phyloP scores from a whole-genome alignment of 2,797 vertebrate species.

The Cetoscarus ocellatus region DNA sequence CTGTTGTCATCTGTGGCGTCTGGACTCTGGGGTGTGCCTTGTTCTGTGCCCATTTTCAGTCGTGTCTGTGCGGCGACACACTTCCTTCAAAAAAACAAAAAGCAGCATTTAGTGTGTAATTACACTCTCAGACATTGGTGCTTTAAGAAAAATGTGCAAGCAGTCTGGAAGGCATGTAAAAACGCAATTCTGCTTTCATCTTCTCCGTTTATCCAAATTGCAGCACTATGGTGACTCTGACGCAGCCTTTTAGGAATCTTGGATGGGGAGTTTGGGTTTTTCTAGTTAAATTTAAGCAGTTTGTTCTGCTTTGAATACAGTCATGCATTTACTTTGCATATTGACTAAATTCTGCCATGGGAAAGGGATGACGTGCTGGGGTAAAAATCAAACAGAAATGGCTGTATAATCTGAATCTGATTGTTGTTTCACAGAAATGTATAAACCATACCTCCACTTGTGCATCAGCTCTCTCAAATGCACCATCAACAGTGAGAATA shows the following conservation, averaged over 20 bases:
- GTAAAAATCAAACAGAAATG: conserved; percentile 37
- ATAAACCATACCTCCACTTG: conserved; percentile 41
- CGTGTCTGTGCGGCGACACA: conserved; percentile 66
- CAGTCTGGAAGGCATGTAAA: conserved; percentile 78
- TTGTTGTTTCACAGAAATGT: conserved; percentile 53
- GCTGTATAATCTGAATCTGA: conserved; percentile 30
- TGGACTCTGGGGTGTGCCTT: conserved; percentile 23
- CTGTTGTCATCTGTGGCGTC: conserved; percentile 36
- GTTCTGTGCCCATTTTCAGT: conserved; percentile 34
- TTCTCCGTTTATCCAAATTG: conserved; percentile 80
- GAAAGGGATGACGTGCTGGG: conserved; percentile 40
- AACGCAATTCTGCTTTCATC: conserved; percentile 78
- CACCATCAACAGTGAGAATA: conserved; percentile 61
- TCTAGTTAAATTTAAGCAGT: conserved; percentile 60
- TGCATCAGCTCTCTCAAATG: conserved; percentile 53
- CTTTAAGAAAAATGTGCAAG: conserved; percentile 77
- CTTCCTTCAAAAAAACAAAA: conserved; percentile 55
- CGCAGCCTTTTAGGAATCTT: conserved; percentile 72
- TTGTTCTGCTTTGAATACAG: conserved; percentile 70
- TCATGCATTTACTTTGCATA: conserved; percentile 62
- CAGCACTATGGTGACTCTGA: conserved; percentile 75
- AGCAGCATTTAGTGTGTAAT: conserved; percentile 78
- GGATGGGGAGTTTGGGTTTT: conserved; percentile 63
- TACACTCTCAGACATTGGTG: conserved; percentile 77
- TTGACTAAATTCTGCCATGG: conserved; percentile 62